phyloP scores from a whole-genome alignment of 2,797 vertebrate species.

The Epinephelus coioides region DNA sequence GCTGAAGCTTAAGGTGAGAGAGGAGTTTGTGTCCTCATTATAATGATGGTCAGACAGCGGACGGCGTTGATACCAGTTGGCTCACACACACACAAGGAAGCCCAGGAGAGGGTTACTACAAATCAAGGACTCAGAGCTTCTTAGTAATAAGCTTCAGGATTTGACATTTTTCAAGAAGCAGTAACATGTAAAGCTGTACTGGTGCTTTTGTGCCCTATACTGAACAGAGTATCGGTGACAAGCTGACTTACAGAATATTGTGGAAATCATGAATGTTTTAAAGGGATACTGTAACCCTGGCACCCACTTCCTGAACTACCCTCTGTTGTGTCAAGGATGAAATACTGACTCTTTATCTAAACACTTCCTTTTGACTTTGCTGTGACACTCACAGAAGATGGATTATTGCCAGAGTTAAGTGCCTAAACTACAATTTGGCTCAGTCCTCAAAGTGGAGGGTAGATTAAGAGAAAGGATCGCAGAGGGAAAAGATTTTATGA shows the following conservation, averaged over 20 bases:
- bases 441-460: background rate
- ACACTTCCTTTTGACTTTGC: background rate
- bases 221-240: background rate
- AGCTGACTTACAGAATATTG: background rate
- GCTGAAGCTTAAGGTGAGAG: conserved; percentile 52
- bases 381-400: conserved; percentile 16
- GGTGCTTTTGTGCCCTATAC: background rate
- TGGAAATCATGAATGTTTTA: background rate
- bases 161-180: conserved; percentile 33
- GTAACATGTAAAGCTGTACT: conserved; percentile 4
- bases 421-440: conserved; percentile 16
- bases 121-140: conserved; percentile 29
- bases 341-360: conserved; percentile 1
- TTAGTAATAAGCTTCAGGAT: conserved; percentile 32
- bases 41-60: conserved; percentile 47
- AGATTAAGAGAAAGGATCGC: conserved; percentile 2
- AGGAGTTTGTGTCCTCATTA: conserved; percentile 56
- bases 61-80: conserved; percentile 45
- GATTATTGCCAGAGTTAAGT: conserved; percentile 27
- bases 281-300: background rate
- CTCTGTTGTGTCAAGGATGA: conserved; percentile 17
- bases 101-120: conserved; percentile 34
- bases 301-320: background rate
- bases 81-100: conserved; percentile 16
- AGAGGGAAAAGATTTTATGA: conserved; percentile 6